Percentiles rank a stretch among this genome's conserved stretches.
Evolutionary conservation across 2,113 vertebrate species (phyloP).

Genomic region (Salvelinus fontinalis): DNA sequence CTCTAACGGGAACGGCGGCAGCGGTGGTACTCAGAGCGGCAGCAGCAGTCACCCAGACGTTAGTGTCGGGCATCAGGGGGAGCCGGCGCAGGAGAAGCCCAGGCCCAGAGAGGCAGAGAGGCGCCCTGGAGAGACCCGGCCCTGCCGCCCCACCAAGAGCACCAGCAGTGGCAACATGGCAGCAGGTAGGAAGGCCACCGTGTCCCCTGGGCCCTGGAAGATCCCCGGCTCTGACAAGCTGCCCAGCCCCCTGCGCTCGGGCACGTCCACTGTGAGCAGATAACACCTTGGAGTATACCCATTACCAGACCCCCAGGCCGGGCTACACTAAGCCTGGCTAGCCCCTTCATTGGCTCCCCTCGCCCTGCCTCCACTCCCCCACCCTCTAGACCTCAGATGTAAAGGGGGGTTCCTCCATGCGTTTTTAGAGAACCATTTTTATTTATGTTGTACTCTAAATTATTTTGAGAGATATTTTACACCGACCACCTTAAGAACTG

Average conservation of each 20-base stretch:
- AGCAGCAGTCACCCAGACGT: conserved; percentile 65
- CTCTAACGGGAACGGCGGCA: conserved; percentile 69
- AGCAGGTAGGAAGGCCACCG: conserved; percentile 82
- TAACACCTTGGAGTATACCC: conserved; percentile 65
- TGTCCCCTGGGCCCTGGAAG: conserved; percentile 96
- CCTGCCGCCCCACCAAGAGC: conserved; percentile 72
- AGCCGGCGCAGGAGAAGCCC: conserved; percentile 74
- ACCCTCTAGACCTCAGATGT: conserved; percentile 52
- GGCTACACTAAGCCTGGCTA: neutral
- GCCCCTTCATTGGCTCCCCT: neutral
- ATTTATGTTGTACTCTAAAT: conserved; percentile 89
- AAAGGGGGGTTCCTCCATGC: conserved; percentile 49
- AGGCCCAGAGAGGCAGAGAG: conserved; percentile 71
- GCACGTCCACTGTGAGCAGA: conserved; percentile 90
- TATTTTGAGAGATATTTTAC: conserved; percentile 87
- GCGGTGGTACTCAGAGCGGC: conserved; percentile 60
- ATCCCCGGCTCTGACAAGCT: conserved; percentile 95
- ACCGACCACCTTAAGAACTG: conserved; percentile 88
- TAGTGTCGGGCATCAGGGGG: conserved; percentile 49
- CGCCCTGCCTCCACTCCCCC: conserved; percentile 19
- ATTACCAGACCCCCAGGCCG: neutral
- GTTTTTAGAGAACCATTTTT: conserved; percentile 76
- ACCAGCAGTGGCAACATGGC: conserved; percentile 65
- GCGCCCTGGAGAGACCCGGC: conserved; percentile 74
- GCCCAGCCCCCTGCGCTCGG: conserved; percentile 84